Conservation (phyloP, 2,797 vertebrate genomes). For the Novumbra hubbsi region DNA sequence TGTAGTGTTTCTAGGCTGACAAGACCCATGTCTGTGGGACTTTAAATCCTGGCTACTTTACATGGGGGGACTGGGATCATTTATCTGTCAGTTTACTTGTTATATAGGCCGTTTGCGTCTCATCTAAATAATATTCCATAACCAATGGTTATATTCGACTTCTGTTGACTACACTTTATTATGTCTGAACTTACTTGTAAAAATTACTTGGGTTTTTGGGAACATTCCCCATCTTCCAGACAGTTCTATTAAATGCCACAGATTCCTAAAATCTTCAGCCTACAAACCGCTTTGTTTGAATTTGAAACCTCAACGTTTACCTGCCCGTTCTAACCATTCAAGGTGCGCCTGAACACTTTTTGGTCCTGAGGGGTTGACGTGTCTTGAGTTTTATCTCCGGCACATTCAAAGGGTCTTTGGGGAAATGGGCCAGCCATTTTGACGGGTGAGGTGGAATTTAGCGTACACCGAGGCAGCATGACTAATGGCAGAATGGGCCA, state of each 20-base stretch:
- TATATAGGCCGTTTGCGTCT: background rate
- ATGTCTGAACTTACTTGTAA: too few species aligned
- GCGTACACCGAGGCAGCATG: conserved; percentile 67
- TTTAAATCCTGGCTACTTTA: background rate
- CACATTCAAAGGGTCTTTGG: conserved; percentile 70
- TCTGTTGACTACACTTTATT: too few species aligned
- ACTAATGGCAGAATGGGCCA: conserved; percentile 76
- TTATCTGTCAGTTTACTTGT: background rate
- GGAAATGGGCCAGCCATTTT: conserved; percentile 41
- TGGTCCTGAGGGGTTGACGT: conserved; percentile 35
- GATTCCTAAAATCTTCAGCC: conserved; percentile 26
- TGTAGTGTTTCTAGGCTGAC: background rate
- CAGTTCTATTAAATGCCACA: conserved; percentile 37
- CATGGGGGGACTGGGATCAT: background rate
- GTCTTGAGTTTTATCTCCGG: conserved; percentile 70
- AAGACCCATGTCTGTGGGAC: too few species aligned
- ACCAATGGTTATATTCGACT: background rate
- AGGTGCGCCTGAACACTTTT: background rate
- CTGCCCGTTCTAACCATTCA: conserved; percentile 63
- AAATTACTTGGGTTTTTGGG: conserved; percentile 5
- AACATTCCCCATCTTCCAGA: conserved; percentile 28
- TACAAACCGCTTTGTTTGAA: conserved; percentile 7
- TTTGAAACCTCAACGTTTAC: conserved; percentile 64
- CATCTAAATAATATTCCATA: background rate
- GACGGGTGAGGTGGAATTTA: conserved; percentile 71